These are phyloP conservation scores for Rhabdomys pumilio DNA, from an alignment of 2,797 vertebrate genomes.

Conservation along the genomic window DNA sequence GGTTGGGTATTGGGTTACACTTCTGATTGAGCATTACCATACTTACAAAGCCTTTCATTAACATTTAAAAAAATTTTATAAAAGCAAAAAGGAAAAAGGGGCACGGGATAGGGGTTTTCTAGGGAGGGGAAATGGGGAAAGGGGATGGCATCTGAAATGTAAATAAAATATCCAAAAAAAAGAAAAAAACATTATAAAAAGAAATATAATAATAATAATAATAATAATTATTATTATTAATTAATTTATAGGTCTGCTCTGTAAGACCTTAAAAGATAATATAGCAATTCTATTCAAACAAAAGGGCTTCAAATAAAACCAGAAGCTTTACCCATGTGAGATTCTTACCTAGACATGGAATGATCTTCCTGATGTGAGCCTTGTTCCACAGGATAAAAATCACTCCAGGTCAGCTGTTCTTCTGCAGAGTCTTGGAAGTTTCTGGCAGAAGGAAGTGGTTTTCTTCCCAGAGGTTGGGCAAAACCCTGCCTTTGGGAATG, in stretches of 20 bases:
- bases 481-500: conserved; percentile 34
- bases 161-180: too few relatives aligned
- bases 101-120: too few relatives aligned
- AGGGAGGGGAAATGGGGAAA: too few relatives aligned
- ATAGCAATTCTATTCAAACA: conserved; percentile 50
- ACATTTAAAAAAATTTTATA: too few relatives aligned
- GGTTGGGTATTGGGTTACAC: too few relatives aligned
- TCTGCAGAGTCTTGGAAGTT: neutral
- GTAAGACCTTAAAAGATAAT: conserved; percentile 44
- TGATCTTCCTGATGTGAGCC: neutral
- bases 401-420: conserved; percentile 72
- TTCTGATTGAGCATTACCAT: too few relatives aligned
- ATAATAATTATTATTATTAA: neutral
- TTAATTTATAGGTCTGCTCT: conserved; percentile 38
- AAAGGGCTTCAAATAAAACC: conserved; percentile 56
- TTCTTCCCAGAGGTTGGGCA: conserved; percentile 52
- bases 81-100: too few relatives aligned
- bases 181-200: too few relatives aligned
- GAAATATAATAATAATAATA: too few relatives aligned
- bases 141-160: too few relatives aligned
- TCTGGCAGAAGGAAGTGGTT: conserved; percentile 41
- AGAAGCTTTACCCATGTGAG: conserved; percentile 37
- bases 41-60: too few relatives aligned
- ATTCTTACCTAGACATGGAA: conserved; percentile 60
- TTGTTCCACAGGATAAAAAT: conserved; percentile 59